These are phyloP conservation scores for Mobula hypostoma DNA, from an alignment of 2,113 vertebrate genomes.

Conservation along the genomic window DNA sequence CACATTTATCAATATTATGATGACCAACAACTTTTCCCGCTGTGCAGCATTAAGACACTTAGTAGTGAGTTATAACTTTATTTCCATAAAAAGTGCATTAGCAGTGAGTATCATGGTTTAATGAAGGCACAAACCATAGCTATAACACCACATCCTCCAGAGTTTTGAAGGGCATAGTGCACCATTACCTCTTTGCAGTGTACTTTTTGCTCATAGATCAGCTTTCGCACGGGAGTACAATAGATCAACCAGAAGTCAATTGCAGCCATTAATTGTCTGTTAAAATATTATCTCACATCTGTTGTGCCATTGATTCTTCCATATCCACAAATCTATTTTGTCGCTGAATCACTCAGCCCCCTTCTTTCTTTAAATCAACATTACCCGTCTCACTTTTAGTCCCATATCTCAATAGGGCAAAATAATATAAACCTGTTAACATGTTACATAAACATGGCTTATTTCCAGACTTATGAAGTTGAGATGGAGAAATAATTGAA, in stretches of 20 bases:
- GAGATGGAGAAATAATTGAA: neutral
- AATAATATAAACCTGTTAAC: neutral
- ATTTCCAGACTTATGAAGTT: neutral
- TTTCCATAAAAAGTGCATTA: slow-evolving; percentile 37
- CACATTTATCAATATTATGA: slow-evolving; percentile 33
- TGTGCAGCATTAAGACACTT: slow-evolving; percentile 14
- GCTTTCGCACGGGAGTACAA: neutral
- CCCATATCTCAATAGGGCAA: neutral
- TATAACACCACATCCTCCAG: slow-evolving; percentile 5
- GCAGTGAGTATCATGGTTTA: slow-evolving; percentile 3
- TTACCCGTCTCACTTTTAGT: neutral
- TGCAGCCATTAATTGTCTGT: slow-evolving; percentile 33
- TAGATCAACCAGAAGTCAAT: slow-evolving; percentile 33
- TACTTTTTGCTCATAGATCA: slow-evolving; percentile 26
- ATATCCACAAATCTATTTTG: slow-evolving; percentile 13
- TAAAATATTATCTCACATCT: slow-evolving; percentile 33
- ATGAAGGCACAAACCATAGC: neutral
- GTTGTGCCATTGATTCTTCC: slow-evolving; percentile 6
- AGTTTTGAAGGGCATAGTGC: neutral
- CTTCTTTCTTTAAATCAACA: neutral
- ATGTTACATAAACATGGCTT: neutral
- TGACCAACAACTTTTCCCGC: neutral
- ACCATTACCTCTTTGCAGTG: slow-evolving; percentile 22
- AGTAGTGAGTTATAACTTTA: neutral
- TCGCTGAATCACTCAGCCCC: slow-evolving; percentile 23